A percentile compares a stretch with the other conserved stretches of the same genome.
These are phyloP conservation scores for Poliocrania exsul DNA, from an alignment of 2,797 vertebrate genomes.

Conservation along the genomic window DNA sequence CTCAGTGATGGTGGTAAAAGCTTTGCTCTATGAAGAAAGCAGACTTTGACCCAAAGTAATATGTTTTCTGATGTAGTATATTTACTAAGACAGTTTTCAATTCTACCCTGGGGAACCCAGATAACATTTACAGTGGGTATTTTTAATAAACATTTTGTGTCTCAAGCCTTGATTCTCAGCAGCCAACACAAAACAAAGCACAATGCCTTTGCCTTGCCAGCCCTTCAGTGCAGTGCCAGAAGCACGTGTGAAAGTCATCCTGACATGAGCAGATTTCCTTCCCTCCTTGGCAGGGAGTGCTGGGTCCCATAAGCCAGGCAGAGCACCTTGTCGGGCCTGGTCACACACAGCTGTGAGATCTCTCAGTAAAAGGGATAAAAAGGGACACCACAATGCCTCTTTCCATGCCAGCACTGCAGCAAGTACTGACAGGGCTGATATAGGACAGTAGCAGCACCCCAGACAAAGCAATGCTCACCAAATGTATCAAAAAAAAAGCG, in stretches of 20 bases:
- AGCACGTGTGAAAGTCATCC: background rate
- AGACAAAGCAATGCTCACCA: background rate
- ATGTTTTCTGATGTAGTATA: background rate
- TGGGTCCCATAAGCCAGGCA: background rate
- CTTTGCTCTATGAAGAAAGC: background rate
- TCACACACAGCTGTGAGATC: background rate
- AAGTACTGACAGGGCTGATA: background rate
- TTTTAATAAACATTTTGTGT: constrained; percentile 11
- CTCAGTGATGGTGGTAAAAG: background rate
- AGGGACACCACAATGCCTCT: background rate
- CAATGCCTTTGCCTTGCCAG: background rate
- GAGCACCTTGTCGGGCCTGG: background rate
- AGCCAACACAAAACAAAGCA: constrained; percentile 26
- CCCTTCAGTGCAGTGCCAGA: background rate
- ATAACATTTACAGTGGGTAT: background rate
- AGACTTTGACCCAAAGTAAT: background rate
- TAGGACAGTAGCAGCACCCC: background rate
- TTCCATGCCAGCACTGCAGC: rapidly evolving
- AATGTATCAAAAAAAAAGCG: background rate
- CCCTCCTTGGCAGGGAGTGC: background rate
- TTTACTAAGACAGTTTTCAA: background rate
- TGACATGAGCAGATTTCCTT: background rate
- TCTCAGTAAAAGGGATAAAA: background rate
- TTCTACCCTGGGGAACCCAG: background rate
- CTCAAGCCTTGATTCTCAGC: background rate